phyloP scores from a whole-genome alignment of 2,888 invertebrate genomes.

The Rambutsinella grinnellia region DNA sequence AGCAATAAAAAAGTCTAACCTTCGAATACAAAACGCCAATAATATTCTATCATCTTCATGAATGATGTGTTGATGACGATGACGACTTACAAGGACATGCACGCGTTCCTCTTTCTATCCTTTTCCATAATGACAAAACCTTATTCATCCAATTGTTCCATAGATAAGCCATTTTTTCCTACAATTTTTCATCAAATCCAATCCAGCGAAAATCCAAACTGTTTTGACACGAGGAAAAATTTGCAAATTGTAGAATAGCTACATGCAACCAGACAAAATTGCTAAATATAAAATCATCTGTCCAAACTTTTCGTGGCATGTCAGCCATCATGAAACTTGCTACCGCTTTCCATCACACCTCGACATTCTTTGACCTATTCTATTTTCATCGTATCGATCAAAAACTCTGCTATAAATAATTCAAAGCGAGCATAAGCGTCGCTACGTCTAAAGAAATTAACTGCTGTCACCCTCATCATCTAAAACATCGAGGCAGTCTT shows the following conservation, averaged over 20 bases:
- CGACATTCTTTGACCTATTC: too few species aligned
- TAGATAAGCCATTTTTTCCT: not conserved
- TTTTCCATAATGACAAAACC: not conserved
- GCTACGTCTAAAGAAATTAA: too few species aligned
- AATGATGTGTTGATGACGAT: conserved; percentile 8
- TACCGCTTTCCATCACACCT: not conserved
- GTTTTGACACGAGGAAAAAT: not conserved
- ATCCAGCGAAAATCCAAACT: not conserved
- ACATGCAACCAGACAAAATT: not conserved
- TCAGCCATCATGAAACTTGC: too few species aligned
- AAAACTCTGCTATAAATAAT: too few species aligned
- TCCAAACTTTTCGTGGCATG: too few species aligned
- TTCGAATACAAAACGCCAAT: conserved; percentile 46
- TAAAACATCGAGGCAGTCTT: too few species aligned
- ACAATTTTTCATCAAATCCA: not conserved
- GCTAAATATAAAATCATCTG: too few species aligned
- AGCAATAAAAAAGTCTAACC: conserved; percentile 16
- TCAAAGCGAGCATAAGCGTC: too few species aligned
- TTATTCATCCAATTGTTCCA: not conserved
- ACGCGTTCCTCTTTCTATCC: conserved; percentile 16
- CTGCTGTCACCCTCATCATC: too few species aligned
- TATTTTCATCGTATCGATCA: too few species aligned
- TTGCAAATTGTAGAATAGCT: not conserved
- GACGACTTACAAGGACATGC: conserved; percentile 47
- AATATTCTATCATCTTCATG: conserved; percentile 40